Conservation (phyloP, 2,797 vertebrate genomes). For the Smutsia gigantea region DNA sequence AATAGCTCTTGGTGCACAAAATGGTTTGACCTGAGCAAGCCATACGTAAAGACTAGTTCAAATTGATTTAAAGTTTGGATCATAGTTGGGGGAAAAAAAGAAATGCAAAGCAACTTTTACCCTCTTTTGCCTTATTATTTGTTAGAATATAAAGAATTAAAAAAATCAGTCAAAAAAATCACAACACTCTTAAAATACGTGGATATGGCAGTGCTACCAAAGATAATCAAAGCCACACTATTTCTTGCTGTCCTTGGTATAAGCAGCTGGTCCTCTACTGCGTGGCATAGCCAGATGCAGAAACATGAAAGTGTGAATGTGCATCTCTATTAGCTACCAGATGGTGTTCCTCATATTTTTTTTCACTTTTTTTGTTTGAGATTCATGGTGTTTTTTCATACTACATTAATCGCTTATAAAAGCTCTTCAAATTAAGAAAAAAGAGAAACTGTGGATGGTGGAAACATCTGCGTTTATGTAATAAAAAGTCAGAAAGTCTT, state of each 20-base stretch:
- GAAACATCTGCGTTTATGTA: background rate
- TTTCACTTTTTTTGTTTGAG: background rate
- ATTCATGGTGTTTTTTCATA: background rate
- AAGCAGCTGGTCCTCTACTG: background rate
- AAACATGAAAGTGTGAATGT: background rate
- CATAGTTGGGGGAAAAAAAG: background rate
- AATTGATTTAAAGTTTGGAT: background rate
- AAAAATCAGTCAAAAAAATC: background rate
- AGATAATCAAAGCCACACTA: accelerated
- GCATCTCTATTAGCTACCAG: constrained; percentile 26
- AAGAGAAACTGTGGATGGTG: background rate
- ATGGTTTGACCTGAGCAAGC: background rate
- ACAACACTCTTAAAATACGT: background rate
- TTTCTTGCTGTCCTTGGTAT: background rate
- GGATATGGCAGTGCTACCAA: background rate
- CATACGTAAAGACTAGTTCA: background rate
- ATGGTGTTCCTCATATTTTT: background rate
- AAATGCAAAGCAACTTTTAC: background rate
- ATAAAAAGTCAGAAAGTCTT: background rate
- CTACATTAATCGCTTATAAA: background rate
- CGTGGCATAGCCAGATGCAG: background rate
- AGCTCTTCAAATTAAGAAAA: background rate
- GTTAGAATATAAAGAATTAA: background rate
- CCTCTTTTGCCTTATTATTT: background rate
- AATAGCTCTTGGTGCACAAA: background rate